Conservation (phyloP, 2,888 invertebrate genomes). For the Scaptomyza cyrtandrae region DNA sequence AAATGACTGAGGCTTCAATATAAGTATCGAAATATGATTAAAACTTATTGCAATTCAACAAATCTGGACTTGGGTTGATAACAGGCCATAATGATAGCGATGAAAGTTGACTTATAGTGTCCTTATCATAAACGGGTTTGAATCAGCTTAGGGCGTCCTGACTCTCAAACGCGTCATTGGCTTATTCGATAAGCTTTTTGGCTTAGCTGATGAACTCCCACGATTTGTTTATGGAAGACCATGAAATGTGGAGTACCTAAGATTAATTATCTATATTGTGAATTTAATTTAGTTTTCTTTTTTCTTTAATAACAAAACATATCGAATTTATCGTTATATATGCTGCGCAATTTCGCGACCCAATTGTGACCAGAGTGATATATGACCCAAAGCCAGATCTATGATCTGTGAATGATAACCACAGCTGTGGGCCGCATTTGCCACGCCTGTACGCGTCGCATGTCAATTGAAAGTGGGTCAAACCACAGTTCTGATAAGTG, state of each 20-base stretch:
- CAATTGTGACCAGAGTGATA: slow-evolving; percentile 3
- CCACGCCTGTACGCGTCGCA: slow-evolving; percentile 33
- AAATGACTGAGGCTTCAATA: too few species aligned
- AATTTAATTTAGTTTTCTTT: background rate
- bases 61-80: too few species aligned
- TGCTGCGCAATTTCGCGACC: slow-evolving; percentile 1
- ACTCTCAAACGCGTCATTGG: too few species aligned
- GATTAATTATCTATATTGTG: background rate
- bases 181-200: too few species aligned
- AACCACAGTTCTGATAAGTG: slow-evolving; percentile 31
- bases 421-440: slow-evolving; percentile 27
- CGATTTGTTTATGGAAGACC: background rate
- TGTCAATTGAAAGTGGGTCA: slow-evolving; percentile 55
- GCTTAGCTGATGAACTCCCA: background rate
- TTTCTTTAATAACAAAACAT: background rate
- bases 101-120: too few species aligned
- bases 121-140: too few species aligned
- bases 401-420: slow-evolving; percentile 36
- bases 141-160: too few species aligned
- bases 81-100: too few species aligned
- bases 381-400: slow-evolving; percentile 17
- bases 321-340: too few species aligned
- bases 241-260: background rate
- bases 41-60: too few species aligned
- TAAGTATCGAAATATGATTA: too few species aligned